Conservation (phyloP, 2,797 vertebrate genomes). For the Lycodopsis pacificus region DNA sequence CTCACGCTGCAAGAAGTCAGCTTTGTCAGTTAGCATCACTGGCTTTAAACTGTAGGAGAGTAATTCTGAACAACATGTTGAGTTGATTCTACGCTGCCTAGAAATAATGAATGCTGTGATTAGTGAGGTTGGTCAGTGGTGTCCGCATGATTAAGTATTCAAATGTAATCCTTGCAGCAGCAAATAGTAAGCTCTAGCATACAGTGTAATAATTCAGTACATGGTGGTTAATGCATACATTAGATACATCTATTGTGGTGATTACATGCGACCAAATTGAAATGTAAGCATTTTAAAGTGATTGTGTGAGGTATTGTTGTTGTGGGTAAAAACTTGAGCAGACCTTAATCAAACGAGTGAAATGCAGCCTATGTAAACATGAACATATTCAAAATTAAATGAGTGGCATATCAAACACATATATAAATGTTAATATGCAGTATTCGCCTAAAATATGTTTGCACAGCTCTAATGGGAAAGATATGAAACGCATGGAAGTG, state of each 20-base stretch:
- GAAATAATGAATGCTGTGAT: conserved; percentile 4
- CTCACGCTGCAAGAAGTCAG: conserved; percentile 13
- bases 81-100: background rate
- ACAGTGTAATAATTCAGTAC: background rate
- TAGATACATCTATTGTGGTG: background rate
- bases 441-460: background rate
- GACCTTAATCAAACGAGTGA: background rate
- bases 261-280: background rate
- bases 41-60: conserved; percentile 14
- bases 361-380: background rate
- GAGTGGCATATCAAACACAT: background rate
- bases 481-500: conserved; percentile 2
- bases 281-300: background rate
- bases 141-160: conserved; percentile 1
- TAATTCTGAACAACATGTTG: conserved; percentile 13
- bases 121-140: background rate
- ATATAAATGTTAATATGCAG: background rate
- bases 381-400: background rate
- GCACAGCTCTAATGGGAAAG: conserved; percentile 1
- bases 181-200: background rate
- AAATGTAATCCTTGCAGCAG: background rate
- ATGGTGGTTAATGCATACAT: background rate
- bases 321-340: background rate
- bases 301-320: background rate
- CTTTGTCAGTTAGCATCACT: conserved; percentile 17